A percentile compares a stretch with the other conserved stretches of the same genome.
Conservation (phyloP, 2,888 invertebrate species). For the Sepioteuthis lessoniana region DNA sequence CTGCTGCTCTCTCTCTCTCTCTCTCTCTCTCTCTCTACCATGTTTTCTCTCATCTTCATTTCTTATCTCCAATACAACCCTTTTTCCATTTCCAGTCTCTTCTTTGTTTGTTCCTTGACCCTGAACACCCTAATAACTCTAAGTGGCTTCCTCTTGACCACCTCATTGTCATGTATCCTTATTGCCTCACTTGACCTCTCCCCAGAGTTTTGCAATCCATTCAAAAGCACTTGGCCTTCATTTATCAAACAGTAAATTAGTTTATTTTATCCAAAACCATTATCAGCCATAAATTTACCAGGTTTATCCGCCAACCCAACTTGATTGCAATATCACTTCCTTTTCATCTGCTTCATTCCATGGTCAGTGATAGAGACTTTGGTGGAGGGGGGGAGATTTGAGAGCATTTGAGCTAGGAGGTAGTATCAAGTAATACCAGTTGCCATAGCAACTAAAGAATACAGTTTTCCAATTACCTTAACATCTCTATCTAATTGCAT, state of each 20-base stretch:
- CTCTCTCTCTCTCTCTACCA: background rate
- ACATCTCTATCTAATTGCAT: background rate
- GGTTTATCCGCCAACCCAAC: background rate
- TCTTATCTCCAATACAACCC: background rate
- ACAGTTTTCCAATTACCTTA: background rate
- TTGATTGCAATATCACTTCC: background rate
- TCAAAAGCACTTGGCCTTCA: too few species aligned
- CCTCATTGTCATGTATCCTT: background rate
- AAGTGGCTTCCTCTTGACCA: background rate
- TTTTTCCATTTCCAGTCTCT: background rate
- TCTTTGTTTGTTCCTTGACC: background rate
- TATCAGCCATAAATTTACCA: background rate
- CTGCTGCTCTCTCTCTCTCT: background rate
- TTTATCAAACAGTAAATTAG: background rate
- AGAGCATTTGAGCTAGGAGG: background rate
- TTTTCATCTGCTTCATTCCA: conserved; percentile 16
- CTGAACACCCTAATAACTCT: background rate
- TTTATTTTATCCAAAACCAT: background rate
- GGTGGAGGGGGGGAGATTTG: too few species aligned
- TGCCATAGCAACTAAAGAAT: conserved; percentile 20
- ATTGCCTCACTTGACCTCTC: background rate
- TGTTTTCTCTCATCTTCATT: background rate
- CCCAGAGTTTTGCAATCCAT: too few species aligned
- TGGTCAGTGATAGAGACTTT: background rate
- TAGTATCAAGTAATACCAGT: background rate